Evolutionary conservation across 2,113 vertebrate species (phyloP).

Genomic region (Gnathonemus longibarbis): DNA sequence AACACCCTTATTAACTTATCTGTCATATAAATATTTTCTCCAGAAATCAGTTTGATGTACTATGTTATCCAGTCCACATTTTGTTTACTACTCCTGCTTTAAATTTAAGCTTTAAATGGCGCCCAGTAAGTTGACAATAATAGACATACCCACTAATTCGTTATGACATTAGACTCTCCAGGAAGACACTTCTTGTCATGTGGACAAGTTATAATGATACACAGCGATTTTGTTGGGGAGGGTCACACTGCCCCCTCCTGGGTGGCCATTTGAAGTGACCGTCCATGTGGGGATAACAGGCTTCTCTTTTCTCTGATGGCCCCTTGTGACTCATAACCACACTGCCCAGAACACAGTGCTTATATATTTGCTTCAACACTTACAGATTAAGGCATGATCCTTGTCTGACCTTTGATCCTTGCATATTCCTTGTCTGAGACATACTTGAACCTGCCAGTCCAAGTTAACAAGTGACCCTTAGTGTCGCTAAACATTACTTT

Average conservation of each 20-base stretch:
- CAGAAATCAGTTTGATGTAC: neutral
- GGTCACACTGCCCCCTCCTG: neutral
- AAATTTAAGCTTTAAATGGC: neutral
- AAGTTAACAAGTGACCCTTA: neutral
- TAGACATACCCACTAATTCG: neutral
- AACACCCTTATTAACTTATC: neutral
- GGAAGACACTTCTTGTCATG: neutral
- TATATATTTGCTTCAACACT: neutral
- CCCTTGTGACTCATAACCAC: neutral
- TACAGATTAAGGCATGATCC: neutral
- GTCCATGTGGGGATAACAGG: neutral
- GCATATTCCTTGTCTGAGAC: neutral
- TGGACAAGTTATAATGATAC: neutral
- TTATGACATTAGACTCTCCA: neutral
- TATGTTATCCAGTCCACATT: neutral
- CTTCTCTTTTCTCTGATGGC: neutral
- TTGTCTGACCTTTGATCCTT: no score
- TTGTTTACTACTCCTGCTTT: neutral
- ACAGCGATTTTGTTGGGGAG: neutral
- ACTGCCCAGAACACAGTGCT: neutral
- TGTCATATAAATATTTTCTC: neutral
- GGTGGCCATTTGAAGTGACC: neutral
- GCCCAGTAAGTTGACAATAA: neutral
- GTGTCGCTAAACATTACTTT: neutral
- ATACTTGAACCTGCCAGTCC: neutral